phyloP scores from a whole-genome alignment of 2,888 invertebrate species.

The Scaptomyza cyrtandrae region DNA sequence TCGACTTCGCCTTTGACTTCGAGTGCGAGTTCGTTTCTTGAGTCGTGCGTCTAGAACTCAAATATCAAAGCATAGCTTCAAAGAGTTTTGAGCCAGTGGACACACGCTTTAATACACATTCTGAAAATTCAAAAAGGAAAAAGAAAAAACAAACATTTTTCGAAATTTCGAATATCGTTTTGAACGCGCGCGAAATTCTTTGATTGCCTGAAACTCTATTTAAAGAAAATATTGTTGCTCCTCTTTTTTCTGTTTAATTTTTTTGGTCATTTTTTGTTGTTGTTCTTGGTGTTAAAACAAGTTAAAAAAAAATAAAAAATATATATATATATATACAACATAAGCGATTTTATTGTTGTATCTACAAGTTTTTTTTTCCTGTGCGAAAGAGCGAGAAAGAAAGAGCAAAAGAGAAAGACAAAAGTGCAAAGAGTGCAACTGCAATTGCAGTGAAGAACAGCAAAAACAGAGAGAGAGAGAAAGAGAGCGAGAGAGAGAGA shows the following conservation, averaged over 20 bases:
- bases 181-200: conserved; percentile 19
- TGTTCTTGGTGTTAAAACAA: conserved; percentile 21
- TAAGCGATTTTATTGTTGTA: conserved; percentile 21
- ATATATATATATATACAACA: conserved; percentile 9
- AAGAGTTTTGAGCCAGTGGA: background rate
- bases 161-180: conserved; percentile 12
- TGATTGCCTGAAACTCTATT: conserved; percentile 18
- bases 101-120: background rate
- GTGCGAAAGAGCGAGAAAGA: conserved; percentile 9
- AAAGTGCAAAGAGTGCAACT: conserved; percentile 30
- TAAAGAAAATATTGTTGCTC: conserved; percentile 4
- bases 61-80: background rate
- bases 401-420: conserved; percentile 16
- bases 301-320: conserved; percentile 3
- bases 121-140: background rate
- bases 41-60: conserved; percentile 27
- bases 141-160: background rate
- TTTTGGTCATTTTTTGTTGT: conserved; percentile 23
- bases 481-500: conserved; percentile 16
- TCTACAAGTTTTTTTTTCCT: conserved; percentile 18
- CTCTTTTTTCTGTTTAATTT: conserved; percentile 17
- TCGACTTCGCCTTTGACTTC: too few species aligned
- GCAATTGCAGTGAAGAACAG: conserved; percentile 29
- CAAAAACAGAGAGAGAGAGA: conserved; percentile 13
- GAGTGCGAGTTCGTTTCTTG: conserved; percentile 40